Base-by-base conservation (phyloP, 1,140 invertebrate genomes). In the Bombus balteatus region DNA sequence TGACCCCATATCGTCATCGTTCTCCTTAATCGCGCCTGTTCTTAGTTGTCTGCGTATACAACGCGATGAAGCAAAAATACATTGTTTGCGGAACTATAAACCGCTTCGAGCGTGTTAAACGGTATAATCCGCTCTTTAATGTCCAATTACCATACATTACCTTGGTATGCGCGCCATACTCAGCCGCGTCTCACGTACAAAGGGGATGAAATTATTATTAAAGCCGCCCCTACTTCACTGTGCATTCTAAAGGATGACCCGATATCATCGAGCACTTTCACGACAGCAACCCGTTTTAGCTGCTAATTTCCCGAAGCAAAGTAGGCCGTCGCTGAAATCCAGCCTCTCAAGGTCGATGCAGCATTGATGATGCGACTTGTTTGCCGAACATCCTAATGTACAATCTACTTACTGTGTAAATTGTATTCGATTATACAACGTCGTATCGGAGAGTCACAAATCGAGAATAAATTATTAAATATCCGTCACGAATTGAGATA, bases 131-230 rank as follows among this genome's bases (percentile, higher is more conserved):
- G 89, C 87, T 88, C 85, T 86, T 91, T 91, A 92, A 90, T 89
- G 87, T 83, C 83, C 85, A 91, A 92, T 92, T 92, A 92, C 86
- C 89, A 87, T 90, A 73, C 81, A 91, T 89, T 91, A 91, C 88
- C 89, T 84, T 80, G 77, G 76, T 76, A 77, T 65, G 77, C 85
- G 81, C 59, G 34, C 71, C 65, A 15, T 8, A 43, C 81, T 34
- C 72, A 68, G 28, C 22, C 71, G 25, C 41, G 37, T n/a, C 72
- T 28, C 68, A 43, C 89, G 65, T 57, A 66, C 73, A 68, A 89
- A 92, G 79, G 80, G 70, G 79, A 89, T 84, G 84, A 86, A 88
- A 91, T 91, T 90, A 91, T 91, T 91, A 91, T 89, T 89, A 82
- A 91, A 83, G 75, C 65, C 70, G 39, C 22, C 57, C 71, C 62